Percentiles rank a stretch among this genome's conserved stretches.
Conservation (phyloP, 2,888 invertebrate genomes). For the Lamproptera curius region DNA sequence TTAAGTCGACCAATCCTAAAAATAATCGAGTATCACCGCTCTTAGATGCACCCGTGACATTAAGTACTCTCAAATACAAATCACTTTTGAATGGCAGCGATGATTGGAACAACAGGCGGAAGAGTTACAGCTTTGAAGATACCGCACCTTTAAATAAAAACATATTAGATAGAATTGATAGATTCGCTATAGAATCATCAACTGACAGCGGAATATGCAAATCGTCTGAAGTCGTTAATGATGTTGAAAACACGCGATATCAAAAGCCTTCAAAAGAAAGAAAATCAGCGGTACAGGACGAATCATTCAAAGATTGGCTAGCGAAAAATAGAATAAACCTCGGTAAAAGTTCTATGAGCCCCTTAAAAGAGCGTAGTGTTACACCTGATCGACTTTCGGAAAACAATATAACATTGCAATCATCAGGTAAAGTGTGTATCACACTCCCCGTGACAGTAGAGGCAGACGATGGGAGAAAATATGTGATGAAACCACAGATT, state of each 20-base stretch:
- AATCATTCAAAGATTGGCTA: constrained; percentile 66
- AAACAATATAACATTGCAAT: constrained; percentile 57
- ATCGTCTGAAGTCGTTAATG: constrained; percentile 81
- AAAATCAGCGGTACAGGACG: constrained; percentile 42
- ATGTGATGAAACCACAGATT: constrained; percentile 35
- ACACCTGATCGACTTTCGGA: constrained; percentile 45
- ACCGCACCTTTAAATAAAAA: constrained; percentile 55
- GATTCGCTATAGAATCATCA: constrained; percentile 83
- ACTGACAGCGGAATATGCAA: constrained; percentile 88
- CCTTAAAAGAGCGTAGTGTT: constrained; percentile 42
- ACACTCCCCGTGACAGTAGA: constrained; percentile 57
- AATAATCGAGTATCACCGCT: constrained; percentile 53
- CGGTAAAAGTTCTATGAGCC: constrained; percentile 44
- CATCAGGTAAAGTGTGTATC: constrained; percentile 62
- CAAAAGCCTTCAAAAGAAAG: constrained; percentile 35
- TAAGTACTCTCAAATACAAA: constrained; percentile 67
- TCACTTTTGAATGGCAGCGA: constrained; percentile 59
- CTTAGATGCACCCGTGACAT: constrained; percentile 52
- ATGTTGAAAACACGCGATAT: constrained; percentile 42
- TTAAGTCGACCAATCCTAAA: constrained; percentile 34
- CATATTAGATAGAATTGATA: constrained; percentile 57
- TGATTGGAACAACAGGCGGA: constrained; percentile 85
- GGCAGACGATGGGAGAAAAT: constrained; percentile 42
- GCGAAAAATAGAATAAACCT: constrained; percentile 53
- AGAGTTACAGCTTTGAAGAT: constrained; percentile 85